Conservation (phyloP, 2,797 vertebrate species). For the Hyperoplus lanceolatus region DNA sequence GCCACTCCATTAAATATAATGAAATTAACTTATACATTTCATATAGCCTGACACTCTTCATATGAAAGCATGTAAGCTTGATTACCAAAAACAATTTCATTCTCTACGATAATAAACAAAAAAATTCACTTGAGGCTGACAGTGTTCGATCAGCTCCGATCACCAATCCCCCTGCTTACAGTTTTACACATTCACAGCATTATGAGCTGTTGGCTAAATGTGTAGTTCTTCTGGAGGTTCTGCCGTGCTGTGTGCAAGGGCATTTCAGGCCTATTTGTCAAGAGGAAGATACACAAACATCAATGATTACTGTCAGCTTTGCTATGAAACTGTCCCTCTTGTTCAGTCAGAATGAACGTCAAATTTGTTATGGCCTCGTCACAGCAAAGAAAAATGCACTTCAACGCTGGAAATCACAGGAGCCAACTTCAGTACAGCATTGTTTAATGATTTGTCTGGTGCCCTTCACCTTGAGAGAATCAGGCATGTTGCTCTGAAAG, state of each 20-base stretch:
- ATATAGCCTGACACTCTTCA: background rate
- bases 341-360: background rate
- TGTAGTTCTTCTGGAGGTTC: background rate
- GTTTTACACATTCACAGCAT: background rate
- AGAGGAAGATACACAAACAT: background rate
- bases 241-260: background rate
- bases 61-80: background rate
- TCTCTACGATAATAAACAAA: background rate
- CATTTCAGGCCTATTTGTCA: background rate
- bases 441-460: background rate
- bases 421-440: background rate
- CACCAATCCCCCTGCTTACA: background rate
- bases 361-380: background rate
- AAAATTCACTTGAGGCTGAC: background rate
- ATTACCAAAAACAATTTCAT: background rate
- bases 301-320: background rate
- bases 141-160: background rate
- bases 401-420: background rate
- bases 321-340: background rate
- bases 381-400: background rate
- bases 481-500: no score
- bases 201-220: background rate
- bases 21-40: background rate
- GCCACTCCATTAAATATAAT: conserved; percentile 5
- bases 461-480: background rate